phyloP scores from a whole-genome alignment of 1,140 invertebrate species.

The Aporrectodea caliginosa region DNA sequence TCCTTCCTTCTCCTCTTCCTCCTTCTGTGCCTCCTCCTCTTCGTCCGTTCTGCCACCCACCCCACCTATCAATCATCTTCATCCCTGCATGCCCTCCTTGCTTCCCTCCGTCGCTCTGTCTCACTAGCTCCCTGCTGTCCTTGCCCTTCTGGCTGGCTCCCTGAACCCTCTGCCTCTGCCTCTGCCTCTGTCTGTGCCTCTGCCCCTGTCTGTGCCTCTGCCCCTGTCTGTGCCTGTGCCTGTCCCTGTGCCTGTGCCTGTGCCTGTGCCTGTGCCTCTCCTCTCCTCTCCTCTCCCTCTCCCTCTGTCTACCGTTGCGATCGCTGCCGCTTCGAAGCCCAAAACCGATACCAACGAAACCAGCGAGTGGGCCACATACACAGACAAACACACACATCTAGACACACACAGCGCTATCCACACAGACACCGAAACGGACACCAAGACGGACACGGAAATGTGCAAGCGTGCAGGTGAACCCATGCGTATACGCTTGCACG shows the following conservation, averaged over 20 bases:
- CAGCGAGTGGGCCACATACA: too few species aligned
- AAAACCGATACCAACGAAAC: too few species aligned
- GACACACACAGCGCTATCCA: too few species aligned
- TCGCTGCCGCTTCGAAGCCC: too few species aligned
- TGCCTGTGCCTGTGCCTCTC: constrained; percentile 24
- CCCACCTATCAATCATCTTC: constrained; percentile 14
- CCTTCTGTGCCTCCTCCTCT: constrained; percentile 41
- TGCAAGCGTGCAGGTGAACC: too few species aligned
- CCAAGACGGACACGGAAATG: too few species aligned
- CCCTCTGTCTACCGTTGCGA: neutral
- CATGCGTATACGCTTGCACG: too few species aligned
- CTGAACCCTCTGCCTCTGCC: constrained; percentile 24
- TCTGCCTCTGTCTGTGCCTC: constrained; percentile 29
- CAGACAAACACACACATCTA: too few species aligned
- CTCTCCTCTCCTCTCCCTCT: neutral
- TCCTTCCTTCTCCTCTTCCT: constrained; percentile 39
- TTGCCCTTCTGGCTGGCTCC: too few species aligned
- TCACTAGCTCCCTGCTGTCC: constrained; percentile 35
- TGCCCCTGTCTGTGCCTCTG: constrained; percentile 21
- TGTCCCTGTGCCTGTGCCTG: constrained; percentile 4
- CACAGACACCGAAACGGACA: too few species aligned
- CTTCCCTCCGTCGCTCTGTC: constrained; percentile 36
- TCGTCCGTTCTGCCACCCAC: neutral
- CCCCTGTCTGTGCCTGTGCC: neutral
- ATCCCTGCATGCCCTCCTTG: constrained; percentile 12